Percentiles rank a stretch among this genome's conserved stretches.
Conservation (phyloP, 2,797 vertebrate genomes). For the Anolis apletophallus region DNA sequence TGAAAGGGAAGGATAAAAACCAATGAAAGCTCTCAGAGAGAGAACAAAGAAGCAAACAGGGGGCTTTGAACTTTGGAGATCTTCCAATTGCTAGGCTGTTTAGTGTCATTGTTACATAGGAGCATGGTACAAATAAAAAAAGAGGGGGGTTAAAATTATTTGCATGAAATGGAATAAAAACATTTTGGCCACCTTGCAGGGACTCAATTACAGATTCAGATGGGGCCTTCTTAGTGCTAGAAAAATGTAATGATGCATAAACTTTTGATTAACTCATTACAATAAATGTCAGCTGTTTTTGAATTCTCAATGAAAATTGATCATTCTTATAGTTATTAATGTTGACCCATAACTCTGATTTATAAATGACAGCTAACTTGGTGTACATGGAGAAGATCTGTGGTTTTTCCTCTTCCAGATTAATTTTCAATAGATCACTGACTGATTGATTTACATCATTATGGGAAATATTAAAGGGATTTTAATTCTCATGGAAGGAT, state of each 20-base stretch:
- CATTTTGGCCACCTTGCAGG: not conserved
- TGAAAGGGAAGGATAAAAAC: slow-evolving; percentile 19
- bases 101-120: not conserved
- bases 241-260: not conserved
- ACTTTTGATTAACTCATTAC: not conserved
- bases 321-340: not conserved
- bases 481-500: not conserved
- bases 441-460: not conserved
- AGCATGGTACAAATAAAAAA: not conserved
- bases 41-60: not conserved
- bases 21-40: slow-evolving; percentile 6
- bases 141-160: not conserved
- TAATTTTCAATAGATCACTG: not conserved
- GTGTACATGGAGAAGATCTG: not conserved
- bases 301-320: not conserved
- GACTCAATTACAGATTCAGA: not conserved
- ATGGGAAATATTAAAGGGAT: not conserved
- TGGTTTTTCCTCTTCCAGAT: not conserved
- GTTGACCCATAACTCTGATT: no score
- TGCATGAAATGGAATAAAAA: not conserved
- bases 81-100: not conserved
- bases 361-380: no score
- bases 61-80: slow-evolving; percentile 29
- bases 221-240: not conserved
- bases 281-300: not conserved